A percentile compares a stretch with the other conserved stretches of the same genome.
phyloP scores from a whole-genome alignment of 2,113 vertebrate genomes.

The Coreoperca whiteheadi region DNA sequence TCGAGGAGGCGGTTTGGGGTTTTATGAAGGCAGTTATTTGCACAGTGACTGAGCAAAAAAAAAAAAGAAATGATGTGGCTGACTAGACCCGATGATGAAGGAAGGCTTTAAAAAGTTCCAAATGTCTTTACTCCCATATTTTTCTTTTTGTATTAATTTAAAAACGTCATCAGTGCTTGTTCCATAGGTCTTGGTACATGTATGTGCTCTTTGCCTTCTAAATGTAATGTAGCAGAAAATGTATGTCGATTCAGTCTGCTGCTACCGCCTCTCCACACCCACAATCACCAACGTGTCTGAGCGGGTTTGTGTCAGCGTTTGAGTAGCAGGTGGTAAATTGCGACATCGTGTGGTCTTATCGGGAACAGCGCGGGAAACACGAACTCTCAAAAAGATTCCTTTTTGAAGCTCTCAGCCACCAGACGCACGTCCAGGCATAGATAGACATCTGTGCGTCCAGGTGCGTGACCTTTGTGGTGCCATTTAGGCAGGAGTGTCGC shows the following conservation, averaged over 20 bases:
- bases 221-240: background rate
- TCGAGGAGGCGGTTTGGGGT: background rate
- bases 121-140: background rate
- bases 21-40: background rate
- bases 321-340: background rate
- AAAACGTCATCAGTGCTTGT: no score
- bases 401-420: background rate
- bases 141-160: background rate
- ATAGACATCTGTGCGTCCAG: no score
- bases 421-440: no score
- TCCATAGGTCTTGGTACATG: background rate
- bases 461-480: no score
- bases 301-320: no score
- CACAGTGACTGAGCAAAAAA: background rate
- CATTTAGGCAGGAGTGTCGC: no score
- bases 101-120: background rate
- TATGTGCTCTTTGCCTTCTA: background rate
- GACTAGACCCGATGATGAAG: background rate
- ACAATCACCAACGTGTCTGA: background rate
- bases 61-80: background rate
- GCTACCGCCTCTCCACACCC: background rate
- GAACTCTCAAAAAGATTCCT: background rate
- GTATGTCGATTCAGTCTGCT: background rate
- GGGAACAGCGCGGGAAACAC: background rate
- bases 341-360: conserved; percentile 30